Percentiles rank a stretch among this genome's conserved stretches.
phyloP scores from a whole-genome alignment of 2,113 vertebrate genomes.

The Platichthys stellatus region DNA sequence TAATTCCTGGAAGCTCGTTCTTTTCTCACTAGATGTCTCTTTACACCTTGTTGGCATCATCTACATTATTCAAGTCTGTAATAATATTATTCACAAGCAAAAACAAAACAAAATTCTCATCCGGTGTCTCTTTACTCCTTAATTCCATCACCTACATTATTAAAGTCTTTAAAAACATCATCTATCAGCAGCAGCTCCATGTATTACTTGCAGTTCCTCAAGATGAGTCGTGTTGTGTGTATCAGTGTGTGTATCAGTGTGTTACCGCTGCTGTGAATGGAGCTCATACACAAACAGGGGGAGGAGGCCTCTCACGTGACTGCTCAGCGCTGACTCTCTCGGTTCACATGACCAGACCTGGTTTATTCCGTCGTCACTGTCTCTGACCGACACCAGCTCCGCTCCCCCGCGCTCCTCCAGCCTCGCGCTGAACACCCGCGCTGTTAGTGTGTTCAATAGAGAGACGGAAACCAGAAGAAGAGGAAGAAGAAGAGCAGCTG shows the following conservation, averaged over 20 bases:
- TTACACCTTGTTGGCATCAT: background rate
- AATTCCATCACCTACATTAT: too few relatives aligned
- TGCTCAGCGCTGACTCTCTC: constrained; percentile 15
- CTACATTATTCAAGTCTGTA: background rate
- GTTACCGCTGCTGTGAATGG: background rate
- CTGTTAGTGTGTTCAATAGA: too few relatives aligned
- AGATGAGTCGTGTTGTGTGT: too few relatives aligned
- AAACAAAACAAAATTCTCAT: too few relatives aligned
- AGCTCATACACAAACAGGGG: background rate
- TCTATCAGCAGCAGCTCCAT: too few relatives aligned
- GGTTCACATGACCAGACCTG: constrained; percentile 77
- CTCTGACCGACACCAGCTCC: constrained; percentile 1
- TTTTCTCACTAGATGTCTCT: background rate
- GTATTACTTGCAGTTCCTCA: too few relatives aligned
- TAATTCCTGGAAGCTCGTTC: constrained; percentile 13
- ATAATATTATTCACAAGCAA: background rate
- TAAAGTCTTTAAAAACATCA: too few relatives aligned
- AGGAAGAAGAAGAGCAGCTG: too few relatives aligned
- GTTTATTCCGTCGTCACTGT: constrained; percentile 23
- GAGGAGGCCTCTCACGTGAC: constrained; percentile 75
- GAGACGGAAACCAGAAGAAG: too few relatives aligned
- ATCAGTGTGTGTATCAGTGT: too few relatives aligned
- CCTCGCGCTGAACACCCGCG: too few relatives aligned
- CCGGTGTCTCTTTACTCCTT: background rate
- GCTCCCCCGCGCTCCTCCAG: background rate